Percentiles rank a stretch among this genome's conserved stretches.
Conservation (phyloP, 2,888 invertebrate genomes). For the Spatulosminthurus flaviceps region DNA sequence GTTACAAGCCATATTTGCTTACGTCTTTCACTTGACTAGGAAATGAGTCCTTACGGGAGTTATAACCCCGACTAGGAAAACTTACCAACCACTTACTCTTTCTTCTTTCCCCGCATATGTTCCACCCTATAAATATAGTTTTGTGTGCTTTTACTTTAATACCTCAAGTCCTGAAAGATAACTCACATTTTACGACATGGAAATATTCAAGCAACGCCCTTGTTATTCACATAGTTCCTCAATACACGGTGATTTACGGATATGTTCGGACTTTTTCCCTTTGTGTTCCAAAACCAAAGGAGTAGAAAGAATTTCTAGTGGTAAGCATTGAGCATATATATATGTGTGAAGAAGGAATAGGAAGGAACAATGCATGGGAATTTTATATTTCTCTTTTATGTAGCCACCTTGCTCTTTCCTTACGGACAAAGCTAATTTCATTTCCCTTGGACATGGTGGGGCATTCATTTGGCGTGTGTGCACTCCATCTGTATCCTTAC, state of each 20-base stretch:
- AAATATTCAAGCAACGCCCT: background rate
- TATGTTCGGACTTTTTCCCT: background rate
- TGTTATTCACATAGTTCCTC: background rate
- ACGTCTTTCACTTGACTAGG: conserved; percentile 40
- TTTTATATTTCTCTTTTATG: too few species aligned
- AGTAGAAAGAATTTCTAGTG: too few species aligned
- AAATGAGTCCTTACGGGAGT: conserved; percentile 9
- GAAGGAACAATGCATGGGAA: conserved; percentile 4
- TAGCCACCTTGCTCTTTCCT: background rate
- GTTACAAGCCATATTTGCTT: conserved; percentile 40
- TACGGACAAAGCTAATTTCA: background rate
- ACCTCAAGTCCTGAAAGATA: too few species aligned
- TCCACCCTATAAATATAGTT: too few species aligned
- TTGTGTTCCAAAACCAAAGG: too few species aligned
- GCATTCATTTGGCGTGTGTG: conserved; percentile 22
- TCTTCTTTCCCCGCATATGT: background rate
- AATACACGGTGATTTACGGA: conserved; percentile 37
- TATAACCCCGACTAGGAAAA: background rate
- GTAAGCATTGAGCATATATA: too few species aligned
- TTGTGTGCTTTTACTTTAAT: too few species aligned
- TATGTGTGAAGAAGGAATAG: too few species aligned
- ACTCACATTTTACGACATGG: conserved; percentile 18
- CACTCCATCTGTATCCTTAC: background rate
- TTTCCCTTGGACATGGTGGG: conserved; percentile 12
- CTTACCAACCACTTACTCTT: conserved; percentile 1